Evolutionary conservation across 2,888 invertebrate species (phyloP).

Genomic region (Fissipunctia ypsillon): DNA sequence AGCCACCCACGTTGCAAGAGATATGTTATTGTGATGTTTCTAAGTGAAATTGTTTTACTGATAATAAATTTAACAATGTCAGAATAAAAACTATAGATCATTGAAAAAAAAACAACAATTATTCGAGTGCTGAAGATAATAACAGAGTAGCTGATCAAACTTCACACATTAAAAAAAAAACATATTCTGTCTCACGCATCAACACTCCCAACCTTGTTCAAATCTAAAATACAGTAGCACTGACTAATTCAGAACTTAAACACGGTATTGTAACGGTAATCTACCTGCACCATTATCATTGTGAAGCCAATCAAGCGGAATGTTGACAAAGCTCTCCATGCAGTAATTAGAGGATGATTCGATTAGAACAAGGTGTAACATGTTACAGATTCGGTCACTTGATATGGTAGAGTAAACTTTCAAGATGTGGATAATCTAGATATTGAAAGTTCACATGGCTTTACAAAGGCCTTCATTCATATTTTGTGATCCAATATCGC

Average conservation of each 20-base stretch:
- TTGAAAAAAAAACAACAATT: neutral
- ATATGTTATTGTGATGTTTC: neutral
- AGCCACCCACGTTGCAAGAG: neutral
- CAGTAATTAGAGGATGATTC: constrained; percentile 67
- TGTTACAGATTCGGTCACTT: constrained; percentile 48
- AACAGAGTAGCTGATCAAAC: neutral
- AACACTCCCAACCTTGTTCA: neutral
- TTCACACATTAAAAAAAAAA: neutral
- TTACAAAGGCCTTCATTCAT: constrained; percentile 25
- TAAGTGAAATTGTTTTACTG: neutral
- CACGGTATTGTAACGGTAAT: constrained; percentile 48
- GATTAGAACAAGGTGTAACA: constrained; percentile 54
- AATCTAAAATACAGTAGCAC: constrained; percentile 27
- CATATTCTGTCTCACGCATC: neutral
- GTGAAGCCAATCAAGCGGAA: constrained; percentile 64
- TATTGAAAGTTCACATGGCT: constrained; percentile 4
- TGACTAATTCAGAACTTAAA: constrained; percentile 42
- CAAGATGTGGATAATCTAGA: constrained; percentile 21
- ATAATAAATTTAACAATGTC: neutral
- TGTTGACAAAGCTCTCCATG: constrained; percentile 69
- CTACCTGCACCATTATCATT: constrained; percentile 59
- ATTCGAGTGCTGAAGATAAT: neutral
- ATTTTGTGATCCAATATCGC: too few species aligned
- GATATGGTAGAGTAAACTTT: constrained; percentile 52
- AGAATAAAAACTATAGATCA: neutral